phyloP scores from a whole-genome alignment of 2,797 vertebrate genomes.

The Poliocrania exsul region DNA sequence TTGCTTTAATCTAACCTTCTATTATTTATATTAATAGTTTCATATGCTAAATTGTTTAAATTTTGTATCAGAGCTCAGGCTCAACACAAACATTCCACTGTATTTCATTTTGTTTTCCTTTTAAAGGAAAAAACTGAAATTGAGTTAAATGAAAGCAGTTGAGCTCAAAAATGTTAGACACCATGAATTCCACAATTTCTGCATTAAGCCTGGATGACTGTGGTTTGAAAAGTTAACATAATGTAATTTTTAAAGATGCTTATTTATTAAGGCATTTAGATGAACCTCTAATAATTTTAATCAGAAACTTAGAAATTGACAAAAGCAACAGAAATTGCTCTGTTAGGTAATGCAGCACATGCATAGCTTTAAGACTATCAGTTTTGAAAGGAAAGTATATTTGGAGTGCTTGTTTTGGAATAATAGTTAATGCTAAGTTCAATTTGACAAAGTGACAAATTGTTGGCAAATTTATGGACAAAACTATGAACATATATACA shows the following conservation, averaged over 20 bases:
- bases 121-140: not conserved
- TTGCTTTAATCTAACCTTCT: constrained; percentile 12
- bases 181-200: not conserved
- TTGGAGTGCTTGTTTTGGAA: not conserved
- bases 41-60: not conserved
- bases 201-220: not conserved
- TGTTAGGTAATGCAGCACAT: not conserved
- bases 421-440: not conserved
- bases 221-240: not conserved
- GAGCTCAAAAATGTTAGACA: not conserved
- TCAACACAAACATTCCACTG: not conserved
- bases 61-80: not conserved
- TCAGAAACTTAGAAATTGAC: not conserved
- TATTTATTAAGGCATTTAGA: not conserved
- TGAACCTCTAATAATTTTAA: not conserved
- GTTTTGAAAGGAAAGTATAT: not conserved
- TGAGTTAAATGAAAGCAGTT: not conserved
- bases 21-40: constrained; percentile 2
- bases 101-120: not conserved
- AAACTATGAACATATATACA: not conserved
- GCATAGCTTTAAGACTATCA: not conserved
- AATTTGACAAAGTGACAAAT: not conserved
- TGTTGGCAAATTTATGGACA: not conserved
- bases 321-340: not conserved
- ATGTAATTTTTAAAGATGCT: not conserved